Evolutionary conservation across 2,113 vertebrate species (phyloP), one percentile per base, ranked within the genome.

Genomic region (Gorsachius goisagi): DNA sequence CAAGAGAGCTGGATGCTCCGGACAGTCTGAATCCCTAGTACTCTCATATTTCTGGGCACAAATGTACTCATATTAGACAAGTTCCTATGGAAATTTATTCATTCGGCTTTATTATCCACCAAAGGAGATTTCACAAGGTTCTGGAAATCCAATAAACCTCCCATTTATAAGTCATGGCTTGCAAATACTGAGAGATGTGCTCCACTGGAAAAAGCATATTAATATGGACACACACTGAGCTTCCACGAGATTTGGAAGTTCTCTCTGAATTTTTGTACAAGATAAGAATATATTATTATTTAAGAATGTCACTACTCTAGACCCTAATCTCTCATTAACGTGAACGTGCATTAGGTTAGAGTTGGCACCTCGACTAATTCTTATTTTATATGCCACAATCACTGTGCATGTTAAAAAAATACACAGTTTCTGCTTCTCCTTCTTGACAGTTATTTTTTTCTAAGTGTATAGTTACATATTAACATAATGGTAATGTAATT

Each of bases 81-180:
- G 84, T 95, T 92, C 69, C 69, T 93, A 49, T 91, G 89, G 87
- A 95, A 97, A 94, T 95, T 21, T 85, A 96, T 97, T 92, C 69
- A 83, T 92, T 95, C 96, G 89, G 41, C 58, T 95, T 97, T 89
- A 94, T 95, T 95, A 89, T 63, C 45, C 67, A 94, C 58, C 26
- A 89, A 96, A 97, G 80, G 62, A 93, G 71, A 94, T 93, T 96
- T 88, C 92, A 91, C 32, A 66, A 92, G 69, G 55, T 95, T 95
- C 76, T 93, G 71, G 89, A 95, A 96, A 92, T 95, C 81, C 87
- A 94, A 97, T 95, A 96, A 97, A 95, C 58, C 67, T 96, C 81
- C 74, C 87, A 91, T 95, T 95, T 95, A 74, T 89, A 95, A 96
- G 89, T 83, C 77, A 89, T 12, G 63, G 67, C 77, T 96, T 97